Evolutionary conservation across 92 coral and sea anemone genomes (phyloP).

Genomic region (Plumapathes pennacea): DNA sequence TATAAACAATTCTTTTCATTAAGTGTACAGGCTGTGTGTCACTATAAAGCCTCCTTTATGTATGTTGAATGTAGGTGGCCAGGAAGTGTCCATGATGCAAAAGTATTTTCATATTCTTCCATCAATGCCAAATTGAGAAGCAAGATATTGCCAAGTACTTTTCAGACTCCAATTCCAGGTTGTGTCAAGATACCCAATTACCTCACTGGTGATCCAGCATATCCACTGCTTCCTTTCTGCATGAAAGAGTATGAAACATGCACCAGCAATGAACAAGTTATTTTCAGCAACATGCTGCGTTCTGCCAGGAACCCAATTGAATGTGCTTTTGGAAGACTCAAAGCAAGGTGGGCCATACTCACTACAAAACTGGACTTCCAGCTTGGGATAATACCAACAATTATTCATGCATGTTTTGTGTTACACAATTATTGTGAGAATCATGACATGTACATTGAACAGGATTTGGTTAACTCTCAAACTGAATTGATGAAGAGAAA

Average conservation of each 20-base stretch:
- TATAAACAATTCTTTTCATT: conserved; percentile 36
- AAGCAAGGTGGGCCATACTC: conserved; percentile 50
- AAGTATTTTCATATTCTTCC: conserved; percentile 20
- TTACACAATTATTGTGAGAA: conserved; percentile 48
- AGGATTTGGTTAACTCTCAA: conserved; percentile 25
- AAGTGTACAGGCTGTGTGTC: conserved; percentile 29
- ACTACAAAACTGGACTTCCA: conserved; percentile 36
- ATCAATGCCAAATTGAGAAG: conserved; percentile 8
- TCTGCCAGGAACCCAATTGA: conserved; percentile 46
- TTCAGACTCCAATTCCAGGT: conserved; percentile 9
- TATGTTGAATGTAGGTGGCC: conserved; percentile 38
- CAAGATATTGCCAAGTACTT: conserved; percentile 9
- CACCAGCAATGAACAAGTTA: conserved; percentile 26
- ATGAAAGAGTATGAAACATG: conserved; percentile 54
- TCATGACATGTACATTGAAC: conserved; percentile 33
- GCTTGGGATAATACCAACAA: conserved; percentile 26
- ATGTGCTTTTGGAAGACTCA: conserved; percentile 57
- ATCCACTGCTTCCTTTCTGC: conserved; percentile 47
- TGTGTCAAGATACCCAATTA: conserved; percentile 37
- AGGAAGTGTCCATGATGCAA: conserved; percentile 38
- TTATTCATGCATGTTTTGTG: conserved; percentile 51
- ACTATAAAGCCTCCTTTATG: conserved; percentile 23
- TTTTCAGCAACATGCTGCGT: conserved; percentile 42
- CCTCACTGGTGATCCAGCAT: conserved; percentile 32
- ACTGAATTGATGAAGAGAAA: conserved; percentile 26